A percentile compares a stretch with the other conserved stretches of the same genome.
Evolutionary conservation across 2,113 vertebrate genomes (phyloP).

Genomic region (Recurvirostra avosetta): DNA sequence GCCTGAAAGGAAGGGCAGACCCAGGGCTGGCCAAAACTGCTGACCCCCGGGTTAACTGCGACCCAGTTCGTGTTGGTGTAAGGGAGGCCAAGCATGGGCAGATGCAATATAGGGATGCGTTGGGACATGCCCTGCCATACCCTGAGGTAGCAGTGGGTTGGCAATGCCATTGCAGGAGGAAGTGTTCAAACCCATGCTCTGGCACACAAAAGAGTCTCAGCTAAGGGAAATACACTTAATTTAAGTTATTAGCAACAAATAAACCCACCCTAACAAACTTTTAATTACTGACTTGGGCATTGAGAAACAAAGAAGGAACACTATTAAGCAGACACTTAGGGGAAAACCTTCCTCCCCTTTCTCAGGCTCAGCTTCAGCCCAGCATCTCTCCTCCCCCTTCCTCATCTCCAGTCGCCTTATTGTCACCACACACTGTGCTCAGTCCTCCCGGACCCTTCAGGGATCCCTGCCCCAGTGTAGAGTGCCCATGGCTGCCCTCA

Average conservation of each 20-base stretch:
- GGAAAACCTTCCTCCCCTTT: background rate
- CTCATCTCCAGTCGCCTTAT: background rate
- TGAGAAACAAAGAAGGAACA: background rate
- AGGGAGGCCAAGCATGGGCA: background rate
- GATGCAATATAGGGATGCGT: background rate
- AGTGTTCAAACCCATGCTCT: background rate
- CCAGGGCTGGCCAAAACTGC: background rate
- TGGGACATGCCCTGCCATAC: background rate
- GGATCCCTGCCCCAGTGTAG: background rate
- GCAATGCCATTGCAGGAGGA: background rate
- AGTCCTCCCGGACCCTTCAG: background rate
- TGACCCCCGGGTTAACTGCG: background rate
- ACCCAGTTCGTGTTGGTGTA: background rate
- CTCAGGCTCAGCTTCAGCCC: background rate
- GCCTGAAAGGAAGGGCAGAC: no score
- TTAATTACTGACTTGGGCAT: background rate
- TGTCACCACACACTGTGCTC: background rate
- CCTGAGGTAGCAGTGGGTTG: background rate
- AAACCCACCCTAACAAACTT: background rate
- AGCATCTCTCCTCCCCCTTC: background rate
- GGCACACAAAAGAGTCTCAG: background rate
- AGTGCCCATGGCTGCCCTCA: background rate
- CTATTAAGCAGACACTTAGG: background rate
- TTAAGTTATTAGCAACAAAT: background rate
- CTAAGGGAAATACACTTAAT: background rate